Conservation (phyloP, 1,140 invertebrate species). For the Tenebrio molitor region DNA sequence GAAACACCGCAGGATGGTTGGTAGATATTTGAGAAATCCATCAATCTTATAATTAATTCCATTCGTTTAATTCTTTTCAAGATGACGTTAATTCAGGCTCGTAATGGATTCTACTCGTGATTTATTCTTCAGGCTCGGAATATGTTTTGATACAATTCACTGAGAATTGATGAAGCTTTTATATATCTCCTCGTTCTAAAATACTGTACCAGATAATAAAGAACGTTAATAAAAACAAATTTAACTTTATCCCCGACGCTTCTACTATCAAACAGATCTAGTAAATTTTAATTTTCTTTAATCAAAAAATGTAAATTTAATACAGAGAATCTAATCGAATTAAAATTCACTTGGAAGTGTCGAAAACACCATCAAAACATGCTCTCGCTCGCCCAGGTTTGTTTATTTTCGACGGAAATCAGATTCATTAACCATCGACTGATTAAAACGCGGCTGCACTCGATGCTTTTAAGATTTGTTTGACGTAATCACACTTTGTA, state of each 20-base stretch:
- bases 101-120: constrained; percentile 65
- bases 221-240: constrained; percentile 45
- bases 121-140: constrained; percentile 60
- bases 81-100: constrained; percentile 66
- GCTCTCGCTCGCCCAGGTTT: constrained; percentile 40
- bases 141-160: constrained; percentile 63
- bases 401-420: constrained; percentile 48
- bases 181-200: constrained; percentile 44
- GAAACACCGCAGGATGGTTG: constrained; percentile 49
- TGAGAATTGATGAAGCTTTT: constrained; percentile 49
- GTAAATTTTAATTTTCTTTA: constrained; percentile 48
- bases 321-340: constrained; percentile 39
- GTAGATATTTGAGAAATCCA: constrained; percentile 60
- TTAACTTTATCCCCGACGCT: constrained; percentile 32
- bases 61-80: constrained; percentile 68
- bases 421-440: constrained; percentile 49
- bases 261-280: constrained; percentile 35
- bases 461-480: constrained; percentile 36
- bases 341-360: constrained; percentile 44
- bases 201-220: constrained; percentile 35
- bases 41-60: constrained; percentile 68
- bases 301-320: constrained; percentile 50
- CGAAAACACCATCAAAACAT: constrained; percentile 44
- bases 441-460: constrained; percentile 36
- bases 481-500: constrained; percentile 20